A percentile compares a stretch with the other conserved stretches of the same genome.
Evolutionary conservation across 2,888 invertebrate species (phyloP).

Genomic region (Nemotelus pantherinus): DNA sequence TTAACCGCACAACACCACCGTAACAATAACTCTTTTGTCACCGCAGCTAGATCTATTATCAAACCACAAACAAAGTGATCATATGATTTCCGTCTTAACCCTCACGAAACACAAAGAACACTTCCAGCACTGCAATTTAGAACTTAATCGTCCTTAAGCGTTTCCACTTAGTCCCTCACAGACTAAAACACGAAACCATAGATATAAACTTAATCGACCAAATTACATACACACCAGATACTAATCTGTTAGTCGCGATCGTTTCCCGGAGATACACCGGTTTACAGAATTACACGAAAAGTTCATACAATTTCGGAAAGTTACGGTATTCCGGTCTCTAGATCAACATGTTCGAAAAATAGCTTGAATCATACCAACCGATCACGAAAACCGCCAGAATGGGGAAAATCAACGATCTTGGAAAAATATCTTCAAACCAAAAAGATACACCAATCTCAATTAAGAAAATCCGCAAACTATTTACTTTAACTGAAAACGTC

Average conservation of each 20-base stretch:
- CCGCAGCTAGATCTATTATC: too few relatives aligned
- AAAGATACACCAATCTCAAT: not conserved
- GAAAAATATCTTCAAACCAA: not conserved
- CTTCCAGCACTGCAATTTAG: too few relatives aligned
- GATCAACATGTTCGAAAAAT: not conserved
- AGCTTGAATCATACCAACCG: not conserved
- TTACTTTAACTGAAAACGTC: not conserved
- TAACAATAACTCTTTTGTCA: too few relatives aligned
- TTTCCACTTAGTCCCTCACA: too few relatives aligned
- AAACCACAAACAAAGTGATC: too few relatives aligned
- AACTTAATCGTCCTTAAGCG: too few relatives aligned
- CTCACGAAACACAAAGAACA: too few relatives aligned
- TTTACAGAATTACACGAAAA: conserved; percentile 15
- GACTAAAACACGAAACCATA: not conserved
- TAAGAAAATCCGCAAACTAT: not conserved
- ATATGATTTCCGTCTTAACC: too few relatives aligned
- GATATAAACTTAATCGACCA: not conserved
- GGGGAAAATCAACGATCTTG: conserved; percentile 1
- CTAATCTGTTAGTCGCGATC: not conserved
- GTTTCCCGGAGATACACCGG: conserved; percentile 12
- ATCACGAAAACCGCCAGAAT: not conserved
- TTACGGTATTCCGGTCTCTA: conserved; percentile 28
- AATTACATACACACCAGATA: not conserved
- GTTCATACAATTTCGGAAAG: conserved; percentile 17
- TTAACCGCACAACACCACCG: too few relatives aligned